phyloP scores from a whole-genome alignment of 23 tunicate genomes.

The Botrylloides violaceus region DNA sequence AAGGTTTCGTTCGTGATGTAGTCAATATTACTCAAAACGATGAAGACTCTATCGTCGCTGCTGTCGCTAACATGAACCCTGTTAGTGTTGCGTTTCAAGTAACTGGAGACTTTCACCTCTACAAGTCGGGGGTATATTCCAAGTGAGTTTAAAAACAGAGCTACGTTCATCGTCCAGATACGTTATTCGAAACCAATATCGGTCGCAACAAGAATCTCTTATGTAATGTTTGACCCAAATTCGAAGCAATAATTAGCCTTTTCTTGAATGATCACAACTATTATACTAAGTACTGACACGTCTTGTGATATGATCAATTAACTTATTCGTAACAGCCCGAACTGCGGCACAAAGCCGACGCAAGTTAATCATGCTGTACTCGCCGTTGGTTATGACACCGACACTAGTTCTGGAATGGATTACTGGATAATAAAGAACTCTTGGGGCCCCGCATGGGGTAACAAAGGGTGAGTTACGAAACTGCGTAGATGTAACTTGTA shows the following conservation, averaged over 20 bases:
- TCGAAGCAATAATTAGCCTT: not conserved
- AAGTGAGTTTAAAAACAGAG: too few relatives aligned
- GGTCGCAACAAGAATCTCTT: too few relatives aligned
- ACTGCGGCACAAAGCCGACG: slow-evolving; percentile 56
- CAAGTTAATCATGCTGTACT: slow-evolving; percentile 97
- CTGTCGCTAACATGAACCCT: slow-evolving; percentile 64
- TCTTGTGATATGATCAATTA: not conserved
- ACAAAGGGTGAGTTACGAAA: slow-evolving; percentile 63
- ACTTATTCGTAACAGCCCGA: too few relatives aligned
- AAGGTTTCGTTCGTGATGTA: slow-evolving; percentile 48
- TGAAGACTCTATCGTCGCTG: slow-evolving; percentile 47
- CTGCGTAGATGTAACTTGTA: too few relatives aligned
- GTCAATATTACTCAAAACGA: slow-evolving; percentile 93
- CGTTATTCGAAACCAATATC: too few relatives aligned
- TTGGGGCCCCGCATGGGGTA: slow-evolving; percentile 90
- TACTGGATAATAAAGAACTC: slow-evolving; percentile 98
- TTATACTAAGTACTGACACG: not conserved
- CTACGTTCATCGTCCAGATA: too few relatives aligned
- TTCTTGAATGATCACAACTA: not conserved
- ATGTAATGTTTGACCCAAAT: not conserved
- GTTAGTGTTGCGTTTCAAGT: slow-evolving; percentile 91
- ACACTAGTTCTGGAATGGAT: slow-evolving; percentile 30
- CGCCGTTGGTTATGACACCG: slow-evolving; percentile 80
- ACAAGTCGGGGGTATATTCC: slow-evolving; percentile 84
- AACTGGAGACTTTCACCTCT: slow-evolving; percentile 49